Evolutionary conservation across 2,888 invertebrate species (phyloP), one percentile per base, ranked within the genome.

Genomic region (Sicus ferrugineus): DNA sequence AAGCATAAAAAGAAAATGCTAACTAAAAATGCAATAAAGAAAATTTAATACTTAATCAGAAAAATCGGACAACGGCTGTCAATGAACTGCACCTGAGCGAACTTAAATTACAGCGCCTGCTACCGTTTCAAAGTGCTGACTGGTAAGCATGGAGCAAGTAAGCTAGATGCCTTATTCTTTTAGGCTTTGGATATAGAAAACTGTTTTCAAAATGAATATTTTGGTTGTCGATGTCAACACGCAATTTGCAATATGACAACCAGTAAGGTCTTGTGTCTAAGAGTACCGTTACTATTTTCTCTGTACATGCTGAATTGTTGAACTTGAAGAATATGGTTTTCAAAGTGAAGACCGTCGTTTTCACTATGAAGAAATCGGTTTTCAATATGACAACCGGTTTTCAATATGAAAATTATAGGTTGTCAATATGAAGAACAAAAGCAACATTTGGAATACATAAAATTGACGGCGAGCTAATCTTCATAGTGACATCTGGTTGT

Each of bases 301-400:
- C 14, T 48, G 48, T 48, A 48, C 48, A 48, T 48, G 48, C 48
- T 48, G 9, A 48, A 48, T 48, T n/a, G 48, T 48, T 48, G 48
- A 7, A 11, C 4, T 48, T 48, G 48, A 48, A 48, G 16, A 48
- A 48, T 7, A 48, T 48, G n/a, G 48, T n/a, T 48, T 48, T 48
- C n/a, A 48, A 48, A 5, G 48, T 48, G 48, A 48, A 7, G 4
- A 48, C n/a, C 48, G 48, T 48, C 14, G 48, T n/a, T 7, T 7
- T 48, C 4, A 48, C 9, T 16, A 16, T 48, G 48, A 48, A 48
- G n/a, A 48, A 48, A 48, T 48, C n/a, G 9, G 48, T 48, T 48
- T 48, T 48, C 48, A 48, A 48, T 48, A 48, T 48, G n/a, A 48
- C 48, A 48, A 48, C 48, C n/a, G 48, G 48, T 48, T 48, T 7